Conservation (phyloP, 2,797 vertebrate genomes). For the Coreius guichenoti region DNA sequence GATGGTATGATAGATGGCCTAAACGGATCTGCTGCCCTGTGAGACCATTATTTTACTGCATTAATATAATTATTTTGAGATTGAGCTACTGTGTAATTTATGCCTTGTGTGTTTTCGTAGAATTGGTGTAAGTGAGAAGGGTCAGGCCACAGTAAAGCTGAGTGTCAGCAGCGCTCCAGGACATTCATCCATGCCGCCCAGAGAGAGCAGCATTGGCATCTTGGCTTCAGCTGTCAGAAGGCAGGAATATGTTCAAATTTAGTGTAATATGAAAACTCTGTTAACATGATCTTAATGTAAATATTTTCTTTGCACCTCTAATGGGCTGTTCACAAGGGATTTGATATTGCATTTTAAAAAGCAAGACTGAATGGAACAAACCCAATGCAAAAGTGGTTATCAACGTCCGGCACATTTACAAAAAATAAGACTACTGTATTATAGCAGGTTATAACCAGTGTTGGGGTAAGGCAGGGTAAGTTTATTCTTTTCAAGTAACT, state of each 20-base stretch:
- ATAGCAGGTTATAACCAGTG: not conserved
- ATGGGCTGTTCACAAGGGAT: not conserved
- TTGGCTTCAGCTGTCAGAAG: constrained; percentile 88
- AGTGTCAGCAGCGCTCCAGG: constrained; percentile 83
- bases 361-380: not conserved
- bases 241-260: constrained; percentile 68
- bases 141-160: constrained; percentile 83
- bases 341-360: not conserved
- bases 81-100: not conserved
- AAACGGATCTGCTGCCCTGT: constrained; percentile 88
- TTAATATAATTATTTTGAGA: not conserved
- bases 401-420: not conserved
- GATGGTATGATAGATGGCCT: constrained; percentile 81
- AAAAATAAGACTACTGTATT: not conserved
- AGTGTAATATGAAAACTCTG: not conserved
- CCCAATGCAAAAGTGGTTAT: not conserved
- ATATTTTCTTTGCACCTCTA: not conserved
- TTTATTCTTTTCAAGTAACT: not conserved
- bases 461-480: not conserved
- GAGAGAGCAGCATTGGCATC: constrained; percentile 90
- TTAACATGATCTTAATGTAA: not conserved
- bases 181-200: constrained; percentile 89
- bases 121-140: constrained; percentile 89
- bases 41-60: constrained; percentile 62
- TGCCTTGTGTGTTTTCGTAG: constrained; percentile 66